phyloP scores from a whole-genome alignment of 1,140 invertebrate species.

The Tetragnatha versicolor region DNA sequence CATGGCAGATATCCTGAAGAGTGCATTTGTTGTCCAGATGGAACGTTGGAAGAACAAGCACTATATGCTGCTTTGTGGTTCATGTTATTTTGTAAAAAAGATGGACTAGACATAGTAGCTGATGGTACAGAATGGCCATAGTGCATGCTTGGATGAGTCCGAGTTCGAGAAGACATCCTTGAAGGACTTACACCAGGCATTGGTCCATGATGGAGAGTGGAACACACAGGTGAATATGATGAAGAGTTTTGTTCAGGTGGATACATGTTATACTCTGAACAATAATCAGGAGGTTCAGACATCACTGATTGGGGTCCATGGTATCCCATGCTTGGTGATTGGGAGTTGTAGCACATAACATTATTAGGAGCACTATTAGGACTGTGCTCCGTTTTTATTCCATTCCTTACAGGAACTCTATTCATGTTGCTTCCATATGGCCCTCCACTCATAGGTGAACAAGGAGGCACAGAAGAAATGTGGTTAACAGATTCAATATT shows the following conservation, averaged over 20 bases:
- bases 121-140: slow-evolving; percentile 17
- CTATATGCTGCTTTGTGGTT: slow-evolving; percentile 26
- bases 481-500: slow-evolving; percentile 16
- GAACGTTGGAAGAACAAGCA: slow-evolving; percentile 25
- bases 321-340: slow-evolving; percentile 1
- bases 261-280: slow-evolving; percentile 8
- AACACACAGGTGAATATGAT: slow-evolving; percentile 32
- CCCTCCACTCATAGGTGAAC: slow-evolving; percentile 24
- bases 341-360: slow-evolving; percentile 21
- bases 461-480: slow-evolving; percentile 6
- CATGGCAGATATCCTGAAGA: background rate
- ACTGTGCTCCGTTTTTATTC: slow-evolving; percentile 10
- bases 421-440: slow-evolving; percentile 10
- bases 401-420: slow-evolving; percentile 27
- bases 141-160: background rate
- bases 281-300: slow-evolving; percentile 4
- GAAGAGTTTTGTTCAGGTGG: slow-evolving; percentile 11
- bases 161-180: background rate
- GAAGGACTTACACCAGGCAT: slow-evolving; percentile 13
- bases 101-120: slow-evolving; percentile 16
- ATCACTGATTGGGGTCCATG: slow-evolving; percentile 35
- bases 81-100: slow-evolving; percentile 17
- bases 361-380: slow-evolving; percentile 22
- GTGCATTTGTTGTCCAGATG: slow-evolving; percentile 18
- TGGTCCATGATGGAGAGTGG: slow-evolving; percentile 4